Evolutionary conservation across 2,888 invertebrate genomes (phyloP).

Genomic region (Calameuta pallipes): DNA sequence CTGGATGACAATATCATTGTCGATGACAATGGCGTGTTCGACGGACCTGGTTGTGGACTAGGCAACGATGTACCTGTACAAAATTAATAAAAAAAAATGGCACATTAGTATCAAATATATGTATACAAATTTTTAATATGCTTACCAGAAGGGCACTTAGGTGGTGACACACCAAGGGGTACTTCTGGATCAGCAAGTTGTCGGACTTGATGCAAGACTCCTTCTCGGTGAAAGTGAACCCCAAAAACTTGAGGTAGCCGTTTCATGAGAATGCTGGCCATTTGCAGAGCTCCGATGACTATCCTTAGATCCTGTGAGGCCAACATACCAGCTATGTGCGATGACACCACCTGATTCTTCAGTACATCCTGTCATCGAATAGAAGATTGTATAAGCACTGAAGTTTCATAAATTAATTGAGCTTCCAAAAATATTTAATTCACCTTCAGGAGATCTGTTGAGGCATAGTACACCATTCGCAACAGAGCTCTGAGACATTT

Average conservation of each 20-base stretch:
- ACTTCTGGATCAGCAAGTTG: slow-evolving; percentile 79
- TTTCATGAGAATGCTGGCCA: slow-evolving; percentile 97
- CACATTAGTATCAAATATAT: background rate
- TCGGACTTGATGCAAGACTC: slow-evolving; percentile 92
- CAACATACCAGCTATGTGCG: slow-evolving; percentile 98
- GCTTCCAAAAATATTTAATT: slow-evolving; percentile 16
- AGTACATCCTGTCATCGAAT: slow-evolving; percentile 66
- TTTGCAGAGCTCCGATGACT: slow-evolving; percentile 95
- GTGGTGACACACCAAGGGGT: slow-evolving; percentile 67
- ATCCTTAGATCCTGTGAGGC: slow-evolving; percentile 96
- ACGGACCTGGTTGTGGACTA: slow-evolving; percentile 65
- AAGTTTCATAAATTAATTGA: background rate
- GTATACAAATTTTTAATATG: background rate
- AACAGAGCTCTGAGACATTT: slow-evolving; percentile 96
- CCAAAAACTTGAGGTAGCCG: slow-evolving; percentile 95
- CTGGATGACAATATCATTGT: slow-evolving; percentile 61
- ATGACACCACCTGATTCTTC: slow-evolving; percentile 85
- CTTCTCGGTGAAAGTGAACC: slow-evolving; percentile 95
- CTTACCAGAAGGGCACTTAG: slow-evolving; percentile 64
- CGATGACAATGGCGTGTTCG: slow-evolving; percentile 60
- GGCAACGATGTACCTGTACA: slow-evolving; percentile 59
- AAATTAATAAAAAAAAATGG: background rate
- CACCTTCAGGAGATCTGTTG: slow-evolving; percentile 83
- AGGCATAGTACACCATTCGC: slow-evolving; percentile 96
- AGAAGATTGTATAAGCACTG: slow-evolving; percentile 1